Conservation (phyloP, 2,797 vertebrate species). For the Acanthornis magna region DNA sequence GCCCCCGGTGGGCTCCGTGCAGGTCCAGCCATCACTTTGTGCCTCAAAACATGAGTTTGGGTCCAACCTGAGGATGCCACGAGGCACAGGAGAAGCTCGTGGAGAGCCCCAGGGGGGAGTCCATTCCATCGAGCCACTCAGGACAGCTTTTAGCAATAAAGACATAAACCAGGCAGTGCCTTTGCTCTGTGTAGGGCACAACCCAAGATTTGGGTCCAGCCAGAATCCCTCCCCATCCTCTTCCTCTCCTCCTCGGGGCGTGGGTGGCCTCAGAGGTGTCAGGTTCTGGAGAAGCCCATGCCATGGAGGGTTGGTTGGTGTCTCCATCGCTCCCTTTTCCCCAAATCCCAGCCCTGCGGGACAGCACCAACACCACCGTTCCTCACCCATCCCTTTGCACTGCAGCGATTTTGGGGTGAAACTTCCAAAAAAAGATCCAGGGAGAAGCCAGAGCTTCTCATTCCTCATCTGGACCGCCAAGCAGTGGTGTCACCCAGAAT, state of each 20-base stretch:
- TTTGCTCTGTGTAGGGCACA: neutral
- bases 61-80: fast-evolving
- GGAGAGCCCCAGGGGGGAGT: too few relatives aligned
- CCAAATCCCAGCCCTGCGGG: neutral
- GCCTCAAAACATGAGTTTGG: neutral
- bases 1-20: fast-evolving
- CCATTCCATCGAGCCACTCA: neutral
- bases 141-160: neutral
- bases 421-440: neutral
- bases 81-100: fast-evolving
- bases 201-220: neutral
- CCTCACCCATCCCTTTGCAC: neutral
- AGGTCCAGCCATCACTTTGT: neutral
- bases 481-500: constrained; percentile 24
- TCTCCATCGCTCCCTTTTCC: neutral
- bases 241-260: fast-evolving
- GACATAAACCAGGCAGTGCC: neutral
- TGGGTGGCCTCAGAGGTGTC: fast-evolving
- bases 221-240: neutral
- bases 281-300: neutral
- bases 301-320: neutral
- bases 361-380: neutral
- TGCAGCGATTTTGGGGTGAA: neutral
- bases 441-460: neutral
- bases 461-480: neutral